Evolutionary conservation across 2,888 invertebrate genomes (phyloP), one percentile per base, ranked within the genome.

Genomic region (Bursaphelenchus okinawaensis): DNA sequence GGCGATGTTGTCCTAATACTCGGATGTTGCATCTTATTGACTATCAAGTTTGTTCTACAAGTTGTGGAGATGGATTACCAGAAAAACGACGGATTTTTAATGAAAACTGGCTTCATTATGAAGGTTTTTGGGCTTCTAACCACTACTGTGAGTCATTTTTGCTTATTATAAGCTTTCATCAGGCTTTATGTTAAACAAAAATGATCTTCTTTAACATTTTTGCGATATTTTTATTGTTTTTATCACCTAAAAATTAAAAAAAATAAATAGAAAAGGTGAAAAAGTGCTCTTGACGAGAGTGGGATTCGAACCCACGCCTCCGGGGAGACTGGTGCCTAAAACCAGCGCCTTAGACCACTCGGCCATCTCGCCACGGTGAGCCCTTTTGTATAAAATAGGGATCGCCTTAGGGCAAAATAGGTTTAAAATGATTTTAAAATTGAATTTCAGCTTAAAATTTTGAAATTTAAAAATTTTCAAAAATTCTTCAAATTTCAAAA

Each of bases 271-370:
- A n/a, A n/a, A n/a, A n/a, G n/a, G n/a, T n/a, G n/a, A n/a, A n/a
- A n/a, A n/a, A n/a, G n/a, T n/a, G n/a, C n/a, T n/a, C n/a, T n/a
- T 40, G 40, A 40, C 40, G 71, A 72, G 72, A 72, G 89, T 89
- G 89, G 89, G 89, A 89, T 89, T 89, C 89, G 89, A 89, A 89
- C 89, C 89, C 89, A 89, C 89, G 89, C 89, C 89, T 78, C 82
- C 89, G 89, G 24, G 86, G 89, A 89, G 89, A 89, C 89, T 90
- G 89, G 89, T 89, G 89, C 89, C 89, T 90, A 89, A 90, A 89
- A 89, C 89, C 89, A 89, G 89, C 89, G 89, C 89, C 89, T 89
- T 89, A 89, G 89, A 89, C 89, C 89, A 88, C 89, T 89, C 89
- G 89, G 89, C 89, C 89, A 89, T 71, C 70, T 70, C 61, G 40